Percentiles rank a stretch among this genome's conserved stretches.
These are phyloP conservation scores for Phymatocera aterrima DNA, from an alignment of 2,888 invertebrate genomes.

Conservation along the genomic window DNA sequence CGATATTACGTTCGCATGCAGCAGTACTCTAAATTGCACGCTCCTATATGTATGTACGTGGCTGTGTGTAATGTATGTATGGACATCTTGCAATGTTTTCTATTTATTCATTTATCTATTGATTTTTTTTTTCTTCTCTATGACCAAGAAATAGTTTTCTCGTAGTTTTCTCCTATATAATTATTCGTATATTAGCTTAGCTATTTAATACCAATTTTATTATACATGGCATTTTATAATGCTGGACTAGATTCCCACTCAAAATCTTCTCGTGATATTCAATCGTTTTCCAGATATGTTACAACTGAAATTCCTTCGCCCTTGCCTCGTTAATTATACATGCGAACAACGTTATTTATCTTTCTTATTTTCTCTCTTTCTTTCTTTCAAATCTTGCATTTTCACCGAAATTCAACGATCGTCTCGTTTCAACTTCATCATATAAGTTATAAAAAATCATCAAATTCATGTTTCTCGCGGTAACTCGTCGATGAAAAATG, in stretches of 20 bases:
- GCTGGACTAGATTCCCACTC: conserved; percentile 6
- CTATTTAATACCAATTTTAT: not conserved
- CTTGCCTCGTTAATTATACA: conserved; percentile 55
- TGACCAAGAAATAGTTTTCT: conserved; percentile 6
- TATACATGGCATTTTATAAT: conserved; percentile 14
- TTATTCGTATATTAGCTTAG: not conserved
- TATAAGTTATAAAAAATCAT: conserved; percentile 11
- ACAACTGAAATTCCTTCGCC: conserved; percentile 35
- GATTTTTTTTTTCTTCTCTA: conserved; percentile 14
- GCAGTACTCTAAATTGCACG: conserved; percentile 41
- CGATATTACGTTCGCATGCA: conserved; percentile 43
- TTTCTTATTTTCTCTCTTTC: conserved; percentile 48
- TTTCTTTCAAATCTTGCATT: conserved; percentile 59
- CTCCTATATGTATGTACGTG: conserved; percentile 13
- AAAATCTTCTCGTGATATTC: conserved; percentile 32
- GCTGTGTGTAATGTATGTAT: conserved; percentile 13
- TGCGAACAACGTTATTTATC: conserved; percentile 48
- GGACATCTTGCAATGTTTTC: too few relatives aligned
- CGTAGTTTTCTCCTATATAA: too few relatives aligned
- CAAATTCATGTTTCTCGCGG: not conserved
- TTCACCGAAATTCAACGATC: conserved; percentile 53
- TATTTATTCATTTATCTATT: conserved; percentile 40
- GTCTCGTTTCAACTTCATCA: not conserved
- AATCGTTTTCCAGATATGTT: conserved; percentile 8
- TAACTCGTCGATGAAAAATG: not conserved